Evolutionary conservation across 2,888 invertebrate genomes (phyloP).

Genomic region (Omphaloscelis lunosa): DNA sequence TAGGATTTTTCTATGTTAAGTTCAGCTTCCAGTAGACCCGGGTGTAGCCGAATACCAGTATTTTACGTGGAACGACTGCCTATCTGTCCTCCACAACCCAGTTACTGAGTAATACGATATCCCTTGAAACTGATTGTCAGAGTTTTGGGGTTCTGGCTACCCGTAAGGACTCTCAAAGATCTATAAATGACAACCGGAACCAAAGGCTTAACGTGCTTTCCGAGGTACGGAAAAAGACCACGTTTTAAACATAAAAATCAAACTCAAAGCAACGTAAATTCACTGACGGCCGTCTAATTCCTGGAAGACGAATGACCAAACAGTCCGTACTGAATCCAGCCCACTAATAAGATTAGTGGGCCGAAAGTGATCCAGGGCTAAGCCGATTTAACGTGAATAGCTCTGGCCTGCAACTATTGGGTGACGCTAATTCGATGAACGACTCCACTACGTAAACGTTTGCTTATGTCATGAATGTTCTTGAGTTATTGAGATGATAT

Average conservation of each 20-base stretch:
- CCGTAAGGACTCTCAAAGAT: no score
- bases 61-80: no score
- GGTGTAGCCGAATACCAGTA: no score
- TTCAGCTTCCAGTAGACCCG: no score
- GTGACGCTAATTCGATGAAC: slow-evolving; percentile 57
- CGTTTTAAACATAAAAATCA: slow-evolving; percentile 9
- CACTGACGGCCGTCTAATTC: slow-evolving; percentile 35
- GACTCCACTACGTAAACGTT: slow-evolving; percentile 30
- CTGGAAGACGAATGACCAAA: slow-evolving; percentile 42
- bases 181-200: no score
- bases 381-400: slow-evolving; percentile 60
- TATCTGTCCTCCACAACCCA: no score
- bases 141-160: no score
- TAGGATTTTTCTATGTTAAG: no score
- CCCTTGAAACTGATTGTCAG: no score
- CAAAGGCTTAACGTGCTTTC: no score
- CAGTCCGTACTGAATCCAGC: slow-evolving; percentile 30
- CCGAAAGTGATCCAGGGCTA: slow-evolving; percentile 60
- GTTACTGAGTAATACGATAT: no score
- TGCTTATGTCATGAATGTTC: slow-evolving; percentile 16
- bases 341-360: slow-evolving; percentile 61
- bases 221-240: no score
- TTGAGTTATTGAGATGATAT: background rate
- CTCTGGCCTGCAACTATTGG: slow-evolving; percentile 49
- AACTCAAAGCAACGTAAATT: slow-evolving; percentile 15